Percentiles rank a stretch among this genome's conserved stretches.
Evolutionary conservation across 2,797 vertebrate genomes (phyloP).

Genomic region (Erethizon dorsatum): DNA sequence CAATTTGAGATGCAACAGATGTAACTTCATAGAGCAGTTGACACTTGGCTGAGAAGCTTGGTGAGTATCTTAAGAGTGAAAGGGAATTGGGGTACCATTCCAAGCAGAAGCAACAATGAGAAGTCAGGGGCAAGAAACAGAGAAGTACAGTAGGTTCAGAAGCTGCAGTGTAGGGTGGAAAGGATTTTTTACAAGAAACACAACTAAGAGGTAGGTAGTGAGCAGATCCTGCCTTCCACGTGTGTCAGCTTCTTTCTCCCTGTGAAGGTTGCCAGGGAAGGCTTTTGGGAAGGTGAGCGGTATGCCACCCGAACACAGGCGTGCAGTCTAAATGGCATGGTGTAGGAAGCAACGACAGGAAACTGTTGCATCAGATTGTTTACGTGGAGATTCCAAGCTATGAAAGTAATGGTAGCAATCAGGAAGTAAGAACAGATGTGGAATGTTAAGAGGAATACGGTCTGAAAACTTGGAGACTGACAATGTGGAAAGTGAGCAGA

Average conservation of each 20-base stretch:
- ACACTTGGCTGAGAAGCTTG: neutral
- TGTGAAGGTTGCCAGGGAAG: neutral
- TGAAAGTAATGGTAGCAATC: neutral
- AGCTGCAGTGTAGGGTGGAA: neutral
- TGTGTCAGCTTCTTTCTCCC: neutral
- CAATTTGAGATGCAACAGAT: neutral
- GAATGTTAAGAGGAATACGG: neutral
- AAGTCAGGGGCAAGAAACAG: neutral
- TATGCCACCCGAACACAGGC: neutral
- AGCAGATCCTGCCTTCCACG: neutral
- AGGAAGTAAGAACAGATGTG: slow-evolving; percentile 8
- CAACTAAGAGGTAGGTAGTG: neutral
- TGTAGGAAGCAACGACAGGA: neutral
- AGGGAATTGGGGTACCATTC: neutral
- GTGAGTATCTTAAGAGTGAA: neutral
- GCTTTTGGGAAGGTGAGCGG: neutral
- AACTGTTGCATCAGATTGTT: neutral
- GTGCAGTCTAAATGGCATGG: neutral
- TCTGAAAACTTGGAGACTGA: neutral
- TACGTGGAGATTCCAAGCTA: neutral
- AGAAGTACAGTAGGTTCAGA: neutral
- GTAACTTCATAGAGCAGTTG: neutral
- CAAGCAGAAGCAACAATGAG: neutral
- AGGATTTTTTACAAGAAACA: neutral
- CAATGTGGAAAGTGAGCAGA: neutral